These are phyloP conservation scores for Proctacanthus coquilletti DNA, from an alignment of 1,140 invertebrate genomes.

Conservation along the genomic window DNA sequence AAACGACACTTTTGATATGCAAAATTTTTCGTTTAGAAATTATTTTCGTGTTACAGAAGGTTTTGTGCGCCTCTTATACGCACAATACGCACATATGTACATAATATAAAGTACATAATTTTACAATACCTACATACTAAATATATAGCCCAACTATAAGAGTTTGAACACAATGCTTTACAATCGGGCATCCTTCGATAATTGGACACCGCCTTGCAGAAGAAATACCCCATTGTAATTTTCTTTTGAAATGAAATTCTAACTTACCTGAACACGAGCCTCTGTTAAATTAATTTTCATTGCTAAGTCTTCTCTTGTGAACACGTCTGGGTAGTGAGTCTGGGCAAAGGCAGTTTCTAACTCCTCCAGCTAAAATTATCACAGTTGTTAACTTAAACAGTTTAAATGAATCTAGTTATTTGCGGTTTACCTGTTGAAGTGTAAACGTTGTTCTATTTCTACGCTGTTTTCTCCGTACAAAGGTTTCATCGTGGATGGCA, in stretches of 20 bases:
- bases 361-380: conserved; percentile 58
- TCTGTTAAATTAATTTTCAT: conserved; percentile 97
- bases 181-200: too few relatives aligned
- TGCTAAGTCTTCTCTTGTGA: conserved; percentile 92
- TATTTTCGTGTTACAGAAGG: too few relatives aligned
- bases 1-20: too few relatives aligned
- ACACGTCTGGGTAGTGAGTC: conserved; percentile 97
- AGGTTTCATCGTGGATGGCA: conserved; percentile 91
- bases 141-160: too few relatives aligned
- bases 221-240: conserved; percentile 1
- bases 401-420: too few relatives aligned
- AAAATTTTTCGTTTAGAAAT: too few relatives aligned
- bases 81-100: too few relatives aligned
- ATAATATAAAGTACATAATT: too few relatives aligned
- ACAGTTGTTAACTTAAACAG: too few relatives aligned
- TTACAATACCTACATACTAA: too few relatives aligned
- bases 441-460: conserved; percentile 95
- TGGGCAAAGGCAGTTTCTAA: conserved; percentile 93
- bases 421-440: conserved; percentile 66
- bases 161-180: too few relatives aligned
- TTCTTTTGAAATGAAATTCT: background rate
- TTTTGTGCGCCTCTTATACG: too few relatives aligned
- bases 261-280: conserved; percentile 84
- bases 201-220: background rate
- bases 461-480: conserved; percentile 87